Conservation (phyloP, 2,797 vertebrate genomes). For the Pseudochirops corinnae region DNA sequence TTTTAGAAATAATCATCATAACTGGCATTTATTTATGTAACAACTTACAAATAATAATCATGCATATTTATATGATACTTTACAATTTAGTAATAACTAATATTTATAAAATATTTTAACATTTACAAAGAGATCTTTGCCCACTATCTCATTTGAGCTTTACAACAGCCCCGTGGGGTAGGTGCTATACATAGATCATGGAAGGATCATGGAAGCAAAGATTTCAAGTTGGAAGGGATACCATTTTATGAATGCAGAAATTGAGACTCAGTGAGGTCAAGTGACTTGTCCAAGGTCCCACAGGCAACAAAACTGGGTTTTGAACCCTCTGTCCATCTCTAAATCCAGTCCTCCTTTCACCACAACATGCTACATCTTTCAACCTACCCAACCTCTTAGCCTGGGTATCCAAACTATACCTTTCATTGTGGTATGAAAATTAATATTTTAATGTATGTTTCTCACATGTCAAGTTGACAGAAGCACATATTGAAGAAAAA, state of each 20-base stretch:
- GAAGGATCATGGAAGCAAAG: neutral
- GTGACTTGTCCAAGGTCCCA: neutral
- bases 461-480: neutral
- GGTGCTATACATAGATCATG: neutral
- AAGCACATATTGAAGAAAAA: neutral
- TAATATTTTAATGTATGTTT: neutral
- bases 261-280: conserved; percentile 1
- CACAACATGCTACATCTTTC: neutral
- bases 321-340: neutral
- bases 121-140: neutral
- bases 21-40: neutral
- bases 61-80: neutral
- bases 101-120: neutral
- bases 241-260: conserved; percentile 29
- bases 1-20: neutral
- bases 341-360: neutral
- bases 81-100: neutral
- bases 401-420: neutral
- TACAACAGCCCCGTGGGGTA: neutral
- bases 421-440: neutral
- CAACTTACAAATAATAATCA: neutral
- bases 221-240: conserved; percentile 4
- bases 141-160: neutral
- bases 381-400: neutral
- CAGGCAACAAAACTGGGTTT: neutral